Evolutionary conservation across 2,113 vertebrate genomes (phyloP), one percentile per base, ranked within the genome.

Genomic region (Alethe diademata): DNA sequence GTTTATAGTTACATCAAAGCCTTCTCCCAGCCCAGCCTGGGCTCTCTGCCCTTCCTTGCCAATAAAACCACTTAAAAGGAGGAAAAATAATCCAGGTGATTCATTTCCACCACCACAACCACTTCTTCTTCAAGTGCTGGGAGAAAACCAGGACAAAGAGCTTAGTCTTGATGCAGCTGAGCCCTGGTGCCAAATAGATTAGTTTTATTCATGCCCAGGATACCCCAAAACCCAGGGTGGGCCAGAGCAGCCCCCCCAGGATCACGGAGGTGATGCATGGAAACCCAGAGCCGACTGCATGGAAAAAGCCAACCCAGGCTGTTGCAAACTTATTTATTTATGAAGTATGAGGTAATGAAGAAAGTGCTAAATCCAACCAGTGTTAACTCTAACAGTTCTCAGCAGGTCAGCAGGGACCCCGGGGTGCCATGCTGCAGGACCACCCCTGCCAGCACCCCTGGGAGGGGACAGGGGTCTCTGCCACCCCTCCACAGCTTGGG

Each of bases 281-380:
- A 92, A 82, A 79, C 74, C 76, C 67, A 9, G 23, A 64, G 58
- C 14, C 19, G 0, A 43, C 78, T 62, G 40, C 78, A 88, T 2
- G 86, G 92, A 96, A 95, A 92, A 96, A 95, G 56, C 80, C 93
- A 92, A 73, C 45, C 81, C 95, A 83, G 75, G 88, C 58, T 88
- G 61, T 94, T 94, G 62, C 80, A 96, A 95, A 95, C 67, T 87
- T 64, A 96, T 97, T 97, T 93, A 97, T 97, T 97, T 78, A 95
- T 93, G 96, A 97, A 93, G 94, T 42, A 61, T 93, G 80, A 97
- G 85, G 95, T 97, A 97, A 97, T 43, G 94, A 96, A 95, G 96
- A 97, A 97, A 96, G 78, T 97, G 96, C 90, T 95, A 88, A 85
- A 94, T 97, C 95, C 81, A 24, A 86, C 95, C 94, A 96, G 88